These are phyloP conservation scores for Tragelaphus eurycerus DNA, from an alignment of 2,797 vertebrate species.

Conservation along the genomic window DNA sequence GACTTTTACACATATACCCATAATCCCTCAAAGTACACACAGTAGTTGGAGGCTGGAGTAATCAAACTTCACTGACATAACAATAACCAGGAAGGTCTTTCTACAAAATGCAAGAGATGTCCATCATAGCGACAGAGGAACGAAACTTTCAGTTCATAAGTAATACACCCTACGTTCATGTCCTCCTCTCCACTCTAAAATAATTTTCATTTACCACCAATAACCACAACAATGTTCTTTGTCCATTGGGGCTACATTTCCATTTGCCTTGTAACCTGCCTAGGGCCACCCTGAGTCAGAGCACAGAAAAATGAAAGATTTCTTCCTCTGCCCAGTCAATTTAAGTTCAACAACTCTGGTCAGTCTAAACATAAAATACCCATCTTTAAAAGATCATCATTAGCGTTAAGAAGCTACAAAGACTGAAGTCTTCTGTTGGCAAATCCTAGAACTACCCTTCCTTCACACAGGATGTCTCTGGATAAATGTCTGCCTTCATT, in stretches of 20 bases:
- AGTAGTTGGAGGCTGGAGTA: background rate
- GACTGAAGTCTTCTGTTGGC: background rate
- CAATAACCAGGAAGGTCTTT: background rate
- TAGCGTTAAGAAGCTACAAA: background rate
- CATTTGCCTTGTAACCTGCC: background rate
- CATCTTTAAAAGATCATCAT: background rate
- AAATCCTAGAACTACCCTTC: background rate
- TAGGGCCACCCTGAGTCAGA: background rate
- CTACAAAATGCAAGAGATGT: background rate
- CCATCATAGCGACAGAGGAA: background rate
- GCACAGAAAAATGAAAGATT: background rate
- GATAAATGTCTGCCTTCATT: background rate
- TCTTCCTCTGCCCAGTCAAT: background rate
- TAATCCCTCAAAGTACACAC: background rate
- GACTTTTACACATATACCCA: constrained; percentile 1
- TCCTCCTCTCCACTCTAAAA: background rate
- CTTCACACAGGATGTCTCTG: background rate
- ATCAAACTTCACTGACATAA: background rate
- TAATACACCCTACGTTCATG: background rate
- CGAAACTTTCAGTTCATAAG: background rate
- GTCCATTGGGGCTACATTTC: background rate
- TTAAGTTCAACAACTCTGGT: background rate
- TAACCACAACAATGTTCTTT: background rate
- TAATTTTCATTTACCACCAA: background rate
- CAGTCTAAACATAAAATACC: background rate